A percentile compares a stretch with the other conserved stretches of the same genome.
phyloP scores from a whole-genome alignment of 2,888 invertebrate species.

The Rhingia campestris region DNA sequence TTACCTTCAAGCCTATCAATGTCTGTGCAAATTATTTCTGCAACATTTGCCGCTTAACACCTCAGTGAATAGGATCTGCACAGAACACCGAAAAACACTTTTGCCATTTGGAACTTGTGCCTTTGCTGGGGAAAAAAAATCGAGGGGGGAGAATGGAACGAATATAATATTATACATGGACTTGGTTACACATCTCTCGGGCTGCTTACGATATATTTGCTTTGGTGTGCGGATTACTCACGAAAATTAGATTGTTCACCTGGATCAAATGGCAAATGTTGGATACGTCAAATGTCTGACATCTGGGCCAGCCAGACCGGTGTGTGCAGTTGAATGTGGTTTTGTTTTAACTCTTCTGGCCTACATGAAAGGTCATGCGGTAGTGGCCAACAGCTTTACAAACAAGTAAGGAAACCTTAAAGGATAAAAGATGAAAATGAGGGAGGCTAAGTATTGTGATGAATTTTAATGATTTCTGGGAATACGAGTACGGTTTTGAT shows the following conservation, averaged over 20 bases:
- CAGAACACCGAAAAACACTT: constrained; percentile 46
- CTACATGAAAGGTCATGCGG: background rate
- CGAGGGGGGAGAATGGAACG: background rate
- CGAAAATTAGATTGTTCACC: constrained; percentile 62
- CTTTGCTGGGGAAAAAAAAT: constrained; percentile 6
- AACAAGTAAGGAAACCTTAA: constrained; percentile 1
- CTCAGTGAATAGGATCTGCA: constrained; percentile 42
- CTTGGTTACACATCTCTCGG: constrained; percentile 22
- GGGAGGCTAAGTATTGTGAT: constrained; percentile 42
- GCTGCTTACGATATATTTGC: constrained; percentile 40
- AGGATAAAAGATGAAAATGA: constrained; percentile 40
- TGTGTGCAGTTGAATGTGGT: background rate
- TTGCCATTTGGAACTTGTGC: constrained; percentile 15
- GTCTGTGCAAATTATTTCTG: constrained; percentile 57
- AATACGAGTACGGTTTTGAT: background rate
- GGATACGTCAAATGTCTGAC: constrained; percentile 51
- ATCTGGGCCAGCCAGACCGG: constrained; percentile 5
- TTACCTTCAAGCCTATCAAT: constrained; percentile 35
- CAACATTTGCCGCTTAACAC: constrained; percentile 60
- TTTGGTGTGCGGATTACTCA: constrained; percentile 47
- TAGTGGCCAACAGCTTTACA: background rate
- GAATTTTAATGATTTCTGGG: constrained; percentile 57
- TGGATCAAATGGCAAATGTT: constrained; percentile 62
- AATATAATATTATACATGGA: background rate
- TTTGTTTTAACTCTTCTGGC: background rate